Percentiles rank a stretch among this genome's conserved stretches.
Conservation (phyloP, 2,888 invertebrate genomes). For the Callosobruchus maculatus region DNA sequence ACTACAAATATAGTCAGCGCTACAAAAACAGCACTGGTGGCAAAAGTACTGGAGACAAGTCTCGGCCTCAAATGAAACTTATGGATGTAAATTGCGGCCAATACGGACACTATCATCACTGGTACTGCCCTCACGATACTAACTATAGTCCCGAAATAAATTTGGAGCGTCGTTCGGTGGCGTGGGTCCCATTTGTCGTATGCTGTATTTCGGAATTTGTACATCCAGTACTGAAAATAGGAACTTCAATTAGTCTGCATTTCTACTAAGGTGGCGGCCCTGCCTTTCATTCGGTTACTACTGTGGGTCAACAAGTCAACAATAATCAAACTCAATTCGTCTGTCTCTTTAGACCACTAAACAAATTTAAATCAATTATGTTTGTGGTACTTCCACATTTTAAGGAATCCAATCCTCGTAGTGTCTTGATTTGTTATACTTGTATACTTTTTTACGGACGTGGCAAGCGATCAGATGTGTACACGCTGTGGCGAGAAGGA, state of each 20-base stretch:
- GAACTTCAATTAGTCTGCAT: neutral
- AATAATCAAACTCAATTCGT: too few species aligned
- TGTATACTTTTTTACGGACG: too few species aligned
- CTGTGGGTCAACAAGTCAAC: too few species aligned
- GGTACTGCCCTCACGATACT: conserved; percentile 18
- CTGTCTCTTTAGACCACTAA: too few species aligned
- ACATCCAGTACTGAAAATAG: conserved; percentile 27
- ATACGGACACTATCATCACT: conserved; percentile 16
- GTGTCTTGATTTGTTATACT: too few species aligned
- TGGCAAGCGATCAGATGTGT: too few species aligned
- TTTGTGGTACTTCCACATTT: too few species aligned
- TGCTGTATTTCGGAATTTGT: conserved; percentile 22
- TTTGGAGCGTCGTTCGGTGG: conserved; percentile 20
- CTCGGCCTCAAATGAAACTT: conserved; percentile 16
- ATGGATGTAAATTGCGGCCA: conserved; percentile 17
- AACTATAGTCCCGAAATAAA: conserved; percentile 21
- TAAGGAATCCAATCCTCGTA: too few species aligned
- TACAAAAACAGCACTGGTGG: conserved; percentile 16
- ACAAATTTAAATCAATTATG: too few species aligned
- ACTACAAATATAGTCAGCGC: conserved; percentile 18
- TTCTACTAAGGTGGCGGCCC: too few species aligned
- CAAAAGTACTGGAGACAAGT: conserved; percentile 12
- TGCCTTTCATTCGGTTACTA: too few species aligned
- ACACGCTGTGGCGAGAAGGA: too few species aligned
- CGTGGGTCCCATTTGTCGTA: conserved; percentile 16